A percentile compares a stretch with the other conserved stretches of the same genome.
phyloP scores from a whole-genome alignment of 2,888 invertebrate genomes.

The Thereva unica region DNA sequence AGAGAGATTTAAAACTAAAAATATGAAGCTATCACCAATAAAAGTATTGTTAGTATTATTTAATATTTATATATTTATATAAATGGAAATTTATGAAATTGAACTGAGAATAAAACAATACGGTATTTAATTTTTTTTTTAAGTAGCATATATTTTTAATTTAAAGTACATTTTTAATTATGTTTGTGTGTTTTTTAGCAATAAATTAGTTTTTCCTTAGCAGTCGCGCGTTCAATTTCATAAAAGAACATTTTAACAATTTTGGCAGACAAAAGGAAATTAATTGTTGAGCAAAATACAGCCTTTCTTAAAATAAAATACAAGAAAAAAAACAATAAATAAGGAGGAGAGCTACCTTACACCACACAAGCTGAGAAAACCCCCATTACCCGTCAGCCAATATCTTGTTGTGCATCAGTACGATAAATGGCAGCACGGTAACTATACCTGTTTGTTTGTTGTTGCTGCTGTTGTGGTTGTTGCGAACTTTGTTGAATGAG shows the following conservation, averaged over 20 bases:
- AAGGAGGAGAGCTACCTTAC: constrained; percentile 52
- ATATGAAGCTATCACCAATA: constrained; percentile 14
- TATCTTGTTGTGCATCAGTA: constrained; percentile 66
- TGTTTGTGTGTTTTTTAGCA: too few relatives aligned
- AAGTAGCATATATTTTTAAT: too few relatives aligned
- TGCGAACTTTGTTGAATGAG: constrained; percentile 46
- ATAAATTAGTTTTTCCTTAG: too few relatives aligned
- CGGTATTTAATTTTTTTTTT: too few relatives aligned
- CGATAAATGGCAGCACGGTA: constrained; percentile 71
- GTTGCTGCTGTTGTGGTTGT: constrained; percentile 46
- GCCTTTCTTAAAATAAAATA: background rate
- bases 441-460: constrained; percentile 67
- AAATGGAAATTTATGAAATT: background rate
- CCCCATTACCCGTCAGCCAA: constrained; percentile 81
- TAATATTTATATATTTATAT: too few relatives aligned
- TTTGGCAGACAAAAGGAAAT: too few relatives aligned
- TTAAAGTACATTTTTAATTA: too few relatives aligned
- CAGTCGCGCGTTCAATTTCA: background rate
- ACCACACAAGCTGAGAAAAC: constrained; percentile 83
- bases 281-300: too few relatives aligned
- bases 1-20: constrained; percentile 1
- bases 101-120: background rate
- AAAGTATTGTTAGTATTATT: background rate
- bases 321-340: constrained; percentile 6
- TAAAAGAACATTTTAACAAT: background rate